phyloP scores from a whole-genome alignment of 1,140 invertebrate species.

The Hyles euphorbiae region DNA sequence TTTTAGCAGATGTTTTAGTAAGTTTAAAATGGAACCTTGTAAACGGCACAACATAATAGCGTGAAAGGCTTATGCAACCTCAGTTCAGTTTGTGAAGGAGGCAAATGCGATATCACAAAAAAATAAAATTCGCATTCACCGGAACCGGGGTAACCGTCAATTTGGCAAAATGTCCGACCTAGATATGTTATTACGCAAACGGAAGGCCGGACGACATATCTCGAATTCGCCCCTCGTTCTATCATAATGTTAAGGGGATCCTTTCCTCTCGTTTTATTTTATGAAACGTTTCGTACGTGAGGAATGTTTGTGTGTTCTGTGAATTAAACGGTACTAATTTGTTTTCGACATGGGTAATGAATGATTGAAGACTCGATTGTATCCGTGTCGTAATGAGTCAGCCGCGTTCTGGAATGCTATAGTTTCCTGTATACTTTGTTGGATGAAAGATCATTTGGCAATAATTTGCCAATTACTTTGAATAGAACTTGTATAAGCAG shows the following conservation, averaged over 20 bases:
- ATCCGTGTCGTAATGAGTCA: conserved; percentile 23
- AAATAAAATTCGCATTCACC: not conserved
- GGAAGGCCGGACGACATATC: conserved; percentile 7
- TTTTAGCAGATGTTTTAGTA: too few relatives aligned
- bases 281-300: not conserved
- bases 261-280: conserved; percentile 17
- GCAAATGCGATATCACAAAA: too few relatives aligned
- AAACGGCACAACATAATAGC: too few relatives aligned
- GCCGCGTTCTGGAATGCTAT: conserved; percentile 34
- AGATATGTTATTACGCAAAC: conserved; percentile 17
- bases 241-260: conserved; percentile 17
- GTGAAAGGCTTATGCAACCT: too few relatives aligned
- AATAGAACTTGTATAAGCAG: not conserved
- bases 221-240: conserved; percentile 24
- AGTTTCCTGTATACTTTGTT: conserved; percentile 41
- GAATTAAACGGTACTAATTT: conserved; percentile 19
- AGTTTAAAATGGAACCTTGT: too few relatives aligned
- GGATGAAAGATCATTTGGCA: conserved; percentile 24
- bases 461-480: conserved; percentile 1
- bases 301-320: conserved; percentile 9
- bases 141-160: conserved; percentile 5
- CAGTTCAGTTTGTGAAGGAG: too few relatives aligned
- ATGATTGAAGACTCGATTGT: conserved; percentile 11
- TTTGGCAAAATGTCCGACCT: conserved; percentile 24
- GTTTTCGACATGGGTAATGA: conserved; percentile 1